Evolutionary conservation across 1,140 invertebrate genomes (phyloP).

Genomic region (Araneus ventricosus): DNA sequence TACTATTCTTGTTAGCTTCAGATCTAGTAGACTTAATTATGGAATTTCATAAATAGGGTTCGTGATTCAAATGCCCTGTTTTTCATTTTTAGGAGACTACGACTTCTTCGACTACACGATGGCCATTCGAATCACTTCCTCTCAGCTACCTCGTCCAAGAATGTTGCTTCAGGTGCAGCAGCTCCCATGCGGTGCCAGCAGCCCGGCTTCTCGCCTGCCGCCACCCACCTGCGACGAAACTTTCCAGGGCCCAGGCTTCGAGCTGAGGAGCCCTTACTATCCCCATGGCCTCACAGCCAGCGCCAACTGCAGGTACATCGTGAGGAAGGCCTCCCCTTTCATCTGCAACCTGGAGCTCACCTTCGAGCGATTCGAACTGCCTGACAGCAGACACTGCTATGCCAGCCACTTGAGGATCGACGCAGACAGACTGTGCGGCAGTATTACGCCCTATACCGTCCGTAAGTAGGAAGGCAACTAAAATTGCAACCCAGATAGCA

Average conservation of each 20-base stretch:
- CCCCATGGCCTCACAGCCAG: slow-evolving; percentile 57
- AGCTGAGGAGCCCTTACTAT: slow-evolving; percentile 63
- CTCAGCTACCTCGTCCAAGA: slow-evolving; percentile 59
- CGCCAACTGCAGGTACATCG: slow-evolving; percentile 67
- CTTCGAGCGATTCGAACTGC: slow-evolving; percentile 60
- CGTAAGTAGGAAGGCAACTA: too few relatives aligned
- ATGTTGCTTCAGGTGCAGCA: slow-evolving; percentile 66
- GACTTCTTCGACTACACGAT: slow-evolving; percentile 62
- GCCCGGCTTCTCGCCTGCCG: slow-evolving; percentile 35
- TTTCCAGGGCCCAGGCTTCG: slow-evolving; percentile 62
- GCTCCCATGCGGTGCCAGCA: slow-evolving; percentile 43
- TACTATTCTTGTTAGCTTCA: too few relatives aligned
- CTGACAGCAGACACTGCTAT: slow-evolving; percentile 62
- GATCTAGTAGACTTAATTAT: too few relatives aligned
- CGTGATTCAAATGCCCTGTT: not conserved
- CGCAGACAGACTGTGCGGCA: slow-evolving; percentile 61
- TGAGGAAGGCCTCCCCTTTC: slow-evolving; percentile 58
- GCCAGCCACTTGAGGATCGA: slow-evolving; percentile 60
- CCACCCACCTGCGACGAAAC: slow-evolving; percentile 70
- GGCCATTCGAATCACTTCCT: slow-evolving; percentile 33
- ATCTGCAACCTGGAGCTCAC: slow-evolving; percentile 66
- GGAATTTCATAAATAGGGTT: too few relatives aligned
- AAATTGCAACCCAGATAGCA: too few relatives aligned
- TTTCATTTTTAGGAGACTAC: slow-evolving; percentile 59
- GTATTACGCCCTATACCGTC: slow-evolving; percentile 59